Percentiles rank a stretch among this genome's conserved stretches.
Conservation (phyloP, 2,113 vertebrate genomes). For the Phylloscopus trochiloides region DNA sequence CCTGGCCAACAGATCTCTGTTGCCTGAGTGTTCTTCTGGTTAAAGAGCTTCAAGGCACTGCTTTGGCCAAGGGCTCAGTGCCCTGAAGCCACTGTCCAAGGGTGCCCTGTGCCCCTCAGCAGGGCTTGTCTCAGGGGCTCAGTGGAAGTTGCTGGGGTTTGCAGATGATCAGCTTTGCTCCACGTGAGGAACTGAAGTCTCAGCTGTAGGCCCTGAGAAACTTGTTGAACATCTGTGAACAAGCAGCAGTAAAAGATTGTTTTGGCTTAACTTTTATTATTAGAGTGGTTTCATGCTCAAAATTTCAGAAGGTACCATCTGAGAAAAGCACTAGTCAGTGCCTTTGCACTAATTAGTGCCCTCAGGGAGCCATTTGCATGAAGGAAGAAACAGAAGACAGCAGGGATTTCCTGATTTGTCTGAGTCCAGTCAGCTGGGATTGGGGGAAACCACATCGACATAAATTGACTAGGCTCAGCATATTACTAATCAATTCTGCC, state of each 20-base stretch:
- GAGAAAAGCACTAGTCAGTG: background rate
- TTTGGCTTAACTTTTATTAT: background rate
- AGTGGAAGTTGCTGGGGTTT: background rate
- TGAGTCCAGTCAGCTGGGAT: background rate
- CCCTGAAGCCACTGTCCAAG: background rate
- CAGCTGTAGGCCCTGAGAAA: background rate
- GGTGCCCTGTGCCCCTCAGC: background rate
- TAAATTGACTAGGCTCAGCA: background rate
- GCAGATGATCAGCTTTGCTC: background rate
- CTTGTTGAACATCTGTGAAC: background rate
- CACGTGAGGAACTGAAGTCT: background rate
- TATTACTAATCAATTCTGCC: background rate
- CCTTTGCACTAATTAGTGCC: background rate
- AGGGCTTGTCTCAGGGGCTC: background rate
- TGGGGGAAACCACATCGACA: background rate
- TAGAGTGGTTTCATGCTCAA: background rate
- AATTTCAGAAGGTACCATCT: background rate
- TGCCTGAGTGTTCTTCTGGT: background rate
- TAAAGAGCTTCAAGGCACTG: background rate
- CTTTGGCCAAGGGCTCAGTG: background rate
- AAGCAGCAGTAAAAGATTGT: background rate
- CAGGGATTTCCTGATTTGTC: background rate
- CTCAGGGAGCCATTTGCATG: background rate
- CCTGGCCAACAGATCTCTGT: background rate
- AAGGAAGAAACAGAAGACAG: background rate